Base-by-base conservation (phyloP, 2,113 vertebrate genomes). In the Archilochus colubris region DNA sequence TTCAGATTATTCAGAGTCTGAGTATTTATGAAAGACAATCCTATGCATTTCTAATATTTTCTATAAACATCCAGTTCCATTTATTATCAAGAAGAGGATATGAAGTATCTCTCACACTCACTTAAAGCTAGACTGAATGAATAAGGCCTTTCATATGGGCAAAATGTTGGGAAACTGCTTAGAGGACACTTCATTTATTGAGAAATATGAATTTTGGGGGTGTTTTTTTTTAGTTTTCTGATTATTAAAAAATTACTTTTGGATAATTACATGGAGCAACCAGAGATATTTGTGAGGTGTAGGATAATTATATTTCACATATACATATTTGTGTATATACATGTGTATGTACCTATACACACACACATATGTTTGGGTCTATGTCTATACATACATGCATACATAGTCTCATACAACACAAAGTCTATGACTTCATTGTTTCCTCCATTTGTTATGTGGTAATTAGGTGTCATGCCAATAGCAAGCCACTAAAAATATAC, bases 301-400 rank as follows among this genome's bases (percentile, higher is more conserved):
- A 86, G 43, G 16, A 30, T 24, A 64, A 8, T 9, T 20, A 7
- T 31, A 33, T 74, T 81, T 74, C 44, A 63, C 21, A 63, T 30
- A 27, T 1, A 58, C 4, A 43, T 31, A 3, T 9, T 4, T 44
- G 13, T 8, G 8, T 27, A 48, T 1, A 9, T 17, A 9, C 48
- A 18, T 18, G 11, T 23, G 2, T 23, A 6, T 20, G 7, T 12
- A 53, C 6, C 38, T 5, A 43, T 2, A 36, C 43, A 43, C 10
- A n/a, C 6, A 74, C 17, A 46, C 8, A 28, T 10, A n/a, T 6
- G 10, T 7, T 30, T 6, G 9, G 59, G 19, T 67, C 4, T 22
- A 40, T 16, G 15, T 48, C 6, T 48, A 7, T 17, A 43, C 12
- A 28, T 25, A 44, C 8, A 19, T 59, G 31, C 14, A 69, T 23